phyloP scores from a whole-genome alignment of 2,113 vertebrate genomes.

The Ivindomyrus marchei region DNA sequence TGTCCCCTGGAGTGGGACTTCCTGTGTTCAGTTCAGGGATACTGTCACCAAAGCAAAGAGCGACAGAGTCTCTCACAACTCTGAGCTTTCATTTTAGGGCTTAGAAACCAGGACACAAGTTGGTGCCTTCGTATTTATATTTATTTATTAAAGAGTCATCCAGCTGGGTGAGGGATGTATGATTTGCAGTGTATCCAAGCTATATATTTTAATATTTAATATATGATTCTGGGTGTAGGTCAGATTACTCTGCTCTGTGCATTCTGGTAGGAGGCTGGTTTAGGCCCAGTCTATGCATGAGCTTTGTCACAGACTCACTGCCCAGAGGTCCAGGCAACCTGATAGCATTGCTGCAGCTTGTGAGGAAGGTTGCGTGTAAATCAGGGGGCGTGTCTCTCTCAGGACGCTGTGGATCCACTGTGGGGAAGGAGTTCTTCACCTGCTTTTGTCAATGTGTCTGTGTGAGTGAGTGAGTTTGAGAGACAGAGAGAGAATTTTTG shows the following conservation, averaged over 20 bases:
- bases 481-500: neutral
- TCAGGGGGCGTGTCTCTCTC: neutral
- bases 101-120: neutral
- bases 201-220: slow-evolving; percentile 21
- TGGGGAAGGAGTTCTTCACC: neutral
- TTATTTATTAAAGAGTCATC: slow-evolving; percentile 78
- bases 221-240: slow-evolving; percentile 16
- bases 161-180: slow-evolving; percentile 72
- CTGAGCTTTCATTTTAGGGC: neutral
- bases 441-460: slow-evolving; percentile 16
- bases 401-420: neutral
- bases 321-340: neutral
- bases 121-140: slow-evolving; percentile 67
- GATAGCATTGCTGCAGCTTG: neutral
- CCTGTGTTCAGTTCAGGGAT: neutral
- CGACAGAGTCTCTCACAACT: neutral
- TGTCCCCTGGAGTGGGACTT: neutral
- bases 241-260: neutral
- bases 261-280: neutral
- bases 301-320: neutral
- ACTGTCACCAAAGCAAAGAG: neutral
- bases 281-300: neutral
- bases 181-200: slow-evolving; percentile 27
- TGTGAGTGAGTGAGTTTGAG: slow-evolving; percentile 5
- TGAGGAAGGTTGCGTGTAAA: neutral